Conservation (phyloP, 2,113 vertebrate species). For the Chaetops frenatus region DNA sequence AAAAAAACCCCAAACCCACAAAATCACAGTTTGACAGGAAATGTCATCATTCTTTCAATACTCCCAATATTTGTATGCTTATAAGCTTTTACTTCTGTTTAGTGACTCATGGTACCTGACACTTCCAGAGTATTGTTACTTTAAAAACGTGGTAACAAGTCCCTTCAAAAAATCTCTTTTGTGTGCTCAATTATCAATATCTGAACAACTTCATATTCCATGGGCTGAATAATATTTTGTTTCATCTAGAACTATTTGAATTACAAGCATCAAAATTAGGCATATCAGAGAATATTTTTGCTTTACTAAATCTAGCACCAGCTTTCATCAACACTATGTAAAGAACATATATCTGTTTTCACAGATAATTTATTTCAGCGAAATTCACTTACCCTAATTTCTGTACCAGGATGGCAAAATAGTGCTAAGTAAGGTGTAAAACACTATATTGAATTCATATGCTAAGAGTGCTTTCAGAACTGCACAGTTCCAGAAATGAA, state of each 20-base stretch:
- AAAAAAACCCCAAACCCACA: accelerated
- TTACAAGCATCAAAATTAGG: not conserved
- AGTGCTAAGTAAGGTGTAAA: not conserved
- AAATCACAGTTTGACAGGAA: not conserved
- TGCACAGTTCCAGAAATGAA: not conserved
- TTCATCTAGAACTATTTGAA: not conserved
- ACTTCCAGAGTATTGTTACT: not conserved
- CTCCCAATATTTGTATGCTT: not conserved
- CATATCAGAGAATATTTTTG: not conserved
- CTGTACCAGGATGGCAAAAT: not conserved
- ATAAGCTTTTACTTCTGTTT: not conserved
- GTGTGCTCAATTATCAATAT: accelerated
- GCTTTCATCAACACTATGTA: not conserved
- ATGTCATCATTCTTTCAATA: not conserved
- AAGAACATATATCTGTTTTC: not conserved
- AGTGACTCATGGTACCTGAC: not conserved
- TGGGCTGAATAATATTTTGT: not conserved
- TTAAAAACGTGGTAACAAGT: not conserved
- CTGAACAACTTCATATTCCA: not conserved
- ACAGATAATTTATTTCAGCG: not conserved
- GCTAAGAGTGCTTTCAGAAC: not conserved
- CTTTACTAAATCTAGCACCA: not conserved
- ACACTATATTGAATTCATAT: not conserved
- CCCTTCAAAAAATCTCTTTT: not conserved
- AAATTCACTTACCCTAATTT: constrained; percentile 1